Evolutionary conservation across 2,888 invertebrate species (phyloP), one percentile per base, ranked within the genome.

Genomic region (Ctenicera cuprea): DNA sequence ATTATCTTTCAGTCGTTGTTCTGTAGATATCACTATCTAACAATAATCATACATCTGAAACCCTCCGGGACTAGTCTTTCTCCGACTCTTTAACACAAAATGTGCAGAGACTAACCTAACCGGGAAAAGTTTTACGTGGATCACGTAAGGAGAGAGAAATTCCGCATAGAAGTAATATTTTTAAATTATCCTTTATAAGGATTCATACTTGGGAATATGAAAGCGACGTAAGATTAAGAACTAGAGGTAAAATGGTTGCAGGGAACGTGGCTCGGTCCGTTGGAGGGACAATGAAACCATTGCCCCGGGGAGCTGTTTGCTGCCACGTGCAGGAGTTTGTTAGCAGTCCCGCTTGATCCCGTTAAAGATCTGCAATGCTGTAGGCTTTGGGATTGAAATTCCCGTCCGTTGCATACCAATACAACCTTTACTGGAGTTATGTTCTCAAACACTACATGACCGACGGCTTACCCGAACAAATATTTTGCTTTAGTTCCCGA

Each of bases 281-380:
- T 33, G 65, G 65, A 70, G 61, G 74, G 70, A 74, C 74, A 74
- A 74, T 71, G 71, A 71, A 73, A 62, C 65, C 64, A 41, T 57
- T 48, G 54, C 74, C 57, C 71, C 11, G 20, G 71, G 74, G 74
- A 71, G 65, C 71, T 26, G 59, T 74, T 74, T 45, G 48, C 61
- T 74, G 66, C 71, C 74, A 74, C 74, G 71, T 71, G 74, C 74
- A 74, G 67, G 71, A 66, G 74, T 71, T 71, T 68, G 62, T 62
- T 67, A 62, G 61, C 37, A 50, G 59, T 69, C 74, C 65, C 50
- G 59, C 30, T 41, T 52, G 62, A 61, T 62, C 59, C 50, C 41
- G 63, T 50, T 74, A 74, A 70, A 71, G 71, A 74, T 74, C 70
- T 74, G 74, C 74, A 70, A 64, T 71, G 74, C 74, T 70, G 70